These are phyloP conservation scores for Microctonus brassicae DNA, from an alignment of 2,888 invertebrate species.

Conservation along the genomic window DNA sequence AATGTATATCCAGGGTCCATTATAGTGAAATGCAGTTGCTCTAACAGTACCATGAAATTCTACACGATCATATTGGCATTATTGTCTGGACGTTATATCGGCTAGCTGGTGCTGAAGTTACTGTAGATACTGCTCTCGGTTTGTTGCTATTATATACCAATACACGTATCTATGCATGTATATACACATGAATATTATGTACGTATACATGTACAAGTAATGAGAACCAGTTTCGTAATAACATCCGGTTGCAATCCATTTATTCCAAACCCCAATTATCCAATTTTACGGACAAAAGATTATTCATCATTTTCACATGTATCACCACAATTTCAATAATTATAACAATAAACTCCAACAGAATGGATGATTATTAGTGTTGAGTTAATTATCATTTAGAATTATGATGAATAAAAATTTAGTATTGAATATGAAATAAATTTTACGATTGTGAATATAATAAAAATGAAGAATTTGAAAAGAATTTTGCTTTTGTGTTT, in stretches of 20 bases:
- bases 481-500: background rate
- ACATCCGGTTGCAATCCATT: background rate
- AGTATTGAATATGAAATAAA: background rate
- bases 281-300: background rate
- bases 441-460: background rate
- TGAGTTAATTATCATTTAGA: background rate
- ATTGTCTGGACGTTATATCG: slow-evolving; percentile 11
- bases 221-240: background rate
- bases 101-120: background rate
- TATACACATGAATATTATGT: background rate
- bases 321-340: background rate
- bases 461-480: slow-evolving; percentile 35
- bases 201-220: background rate
- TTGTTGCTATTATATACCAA: slow-evolving; percentile 20
- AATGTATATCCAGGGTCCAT: slow-evolving; percentile 13
- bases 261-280: background rate
- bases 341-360: background rate
- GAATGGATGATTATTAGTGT: background rate
- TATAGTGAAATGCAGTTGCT: slow-evolving; percentile 21
- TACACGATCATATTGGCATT: slow-evolving; percentile 47
- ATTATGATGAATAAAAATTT: background rate
- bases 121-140: background rate
- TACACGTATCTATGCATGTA: background rate
- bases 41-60: slow-evolving; percentile 53
- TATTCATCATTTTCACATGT: background rate